phyloP scores from a whole-genome alignment of 2,888 invertebrate genomes.

The Myopa tessellatipennis region DNA sequence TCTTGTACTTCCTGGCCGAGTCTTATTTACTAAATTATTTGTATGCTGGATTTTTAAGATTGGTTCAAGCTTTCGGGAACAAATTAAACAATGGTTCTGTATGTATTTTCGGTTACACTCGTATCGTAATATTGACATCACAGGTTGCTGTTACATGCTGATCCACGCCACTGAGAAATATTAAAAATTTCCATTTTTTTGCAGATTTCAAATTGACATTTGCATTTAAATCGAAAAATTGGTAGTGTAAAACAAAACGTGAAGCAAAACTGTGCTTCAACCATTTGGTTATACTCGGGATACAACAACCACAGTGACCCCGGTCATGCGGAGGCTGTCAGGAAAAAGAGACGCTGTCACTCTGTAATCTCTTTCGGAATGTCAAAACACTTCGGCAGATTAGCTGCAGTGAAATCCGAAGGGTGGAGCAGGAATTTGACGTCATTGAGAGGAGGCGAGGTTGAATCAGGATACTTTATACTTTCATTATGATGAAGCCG shows the following conservation, averaged over 20 bases:
- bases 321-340: neutral
- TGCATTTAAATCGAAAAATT: constrained; percentile 36
- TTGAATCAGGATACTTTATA: neutral
- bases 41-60: too few relatives aligned
- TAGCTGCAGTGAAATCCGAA: constrained; percentile 12
- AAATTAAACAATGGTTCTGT: too few relatives aligned
- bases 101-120: too few relatives aligned
- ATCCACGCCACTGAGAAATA: too few relatives aligned
- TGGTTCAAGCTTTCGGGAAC: too few relatives aligned
- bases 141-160: too few relatives aligned
- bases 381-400: constrained; percentile 34
- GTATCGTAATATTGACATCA: too few relatives aligned
- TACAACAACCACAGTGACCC: neutral
- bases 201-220: constrained; percentile 36
- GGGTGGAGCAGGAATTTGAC: neutral
- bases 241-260: neutral
- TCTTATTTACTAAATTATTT: too few relatives aligned
- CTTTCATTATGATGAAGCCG: neutral
- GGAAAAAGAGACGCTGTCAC: constrained; percentile 13
- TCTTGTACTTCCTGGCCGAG: too few relatives aligned
- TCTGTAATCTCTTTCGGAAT: constrained; percentile 21
- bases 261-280: constrained; percentile 5
- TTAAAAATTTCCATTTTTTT: constrained; percentile 57
- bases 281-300: neutral
- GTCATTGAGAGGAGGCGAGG: neutral